A percentile compares a stretch with the other conserved stretches of the same genome.
Evolutionary conservation across 1,140 invertebrate species (phyloP).

Genomic region (Diabrotica virgifera): DNA sequence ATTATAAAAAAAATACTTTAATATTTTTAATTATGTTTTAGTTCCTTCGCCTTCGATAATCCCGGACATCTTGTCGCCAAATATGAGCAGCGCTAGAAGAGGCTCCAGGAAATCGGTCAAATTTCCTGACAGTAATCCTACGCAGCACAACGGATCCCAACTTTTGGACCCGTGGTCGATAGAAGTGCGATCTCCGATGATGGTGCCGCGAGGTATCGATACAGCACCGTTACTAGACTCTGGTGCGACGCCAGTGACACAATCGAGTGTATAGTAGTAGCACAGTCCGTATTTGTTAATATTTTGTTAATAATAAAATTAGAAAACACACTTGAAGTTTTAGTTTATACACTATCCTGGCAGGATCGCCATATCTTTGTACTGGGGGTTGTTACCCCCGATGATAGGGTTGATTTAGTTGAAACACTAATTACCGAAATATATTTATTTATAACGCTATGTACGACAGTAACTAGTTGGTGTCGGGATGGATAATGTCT

Average conservation of each 20-base stretch:
- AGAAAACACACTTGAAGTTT: too few species aligned
- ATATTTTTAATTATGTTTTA: neutral
- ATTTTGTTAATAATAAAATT: neutral
- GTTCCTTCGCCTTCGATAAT: constrained; percentile 18
- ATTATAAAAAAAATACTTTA: too few species aligned
- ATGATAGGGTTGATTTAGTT: too few species aligned
- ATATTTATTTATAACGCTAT: too few species aligned
- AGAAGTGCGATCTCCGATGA: constrained; percentile 33
- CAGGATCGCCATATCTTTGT: too few species aligned
- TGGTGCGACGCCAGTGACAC: constrained; percentile 19
- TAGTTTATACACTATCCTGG: too few species aligned
- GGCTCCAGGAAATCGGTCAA: constrained; percentile 46
- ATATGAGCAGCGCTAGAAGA: constrained; percentile 32
- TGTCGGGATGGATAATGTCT: too few species aligned
- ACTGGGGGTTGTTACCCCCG: too few species aligned
- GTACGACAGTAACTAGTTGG: too few species aligned
- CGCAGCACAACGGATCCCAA: constrained; percentile 32
- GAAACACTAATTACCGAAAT: too few species aligned
- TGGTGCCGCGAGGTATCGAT: constrained; percentile 34
- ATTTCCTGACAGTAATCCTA: constrained; percentile 41
- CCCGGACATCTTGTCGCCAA: constrained; percentile 28
- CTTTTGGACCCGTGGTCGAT: constrained; percentile 43
- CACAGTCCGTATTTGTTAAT: neutral
- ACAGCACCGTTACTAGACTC: constrained; percentile 42
- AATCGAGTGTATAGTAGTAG: constrained; percentile 25